phyloP scores from a whole-genome alignment of 2,797 vertebrate genomes.

The Bucorvus abyssinicus region DNA sequence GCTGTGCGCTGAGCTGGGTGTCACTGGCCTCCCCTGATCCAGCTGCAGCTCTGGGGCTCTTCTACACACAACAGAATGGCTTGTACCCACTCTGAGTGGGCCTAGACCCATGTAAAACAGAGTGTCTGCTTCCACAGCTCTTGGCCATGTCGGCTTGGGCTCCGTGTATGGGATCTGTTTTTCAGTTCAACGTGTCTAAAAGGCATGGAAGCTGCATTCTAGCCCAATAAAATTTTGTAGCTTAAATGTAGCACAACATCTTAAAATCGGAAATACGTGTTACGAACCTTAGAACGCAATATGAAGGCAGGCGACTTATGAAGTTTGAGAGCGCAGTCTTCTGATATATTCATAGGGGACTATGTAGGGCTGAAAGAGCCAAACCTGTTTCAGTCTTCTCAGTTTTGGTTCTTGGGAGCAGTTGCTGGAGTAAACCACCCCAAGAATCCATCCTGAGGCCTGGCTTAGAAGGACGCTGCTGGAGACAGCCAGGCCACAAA shows the following conservation, averaged over 20 bases:
- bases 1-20: neutral
- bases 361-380: neutral
- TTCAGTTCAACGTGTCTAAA: neutral
- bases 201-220: neutral
- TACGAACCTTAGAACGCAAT: neutral
- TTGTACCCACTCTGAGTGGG: neutral
- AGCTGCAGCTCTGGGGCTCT: neutral
- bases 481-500: neutral
- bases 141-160: neutral
- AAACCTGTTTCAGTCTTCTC: neutral
- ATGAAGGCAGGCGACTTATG: neutral
- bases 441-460: neutral
- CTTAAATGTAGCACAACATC: neutral
- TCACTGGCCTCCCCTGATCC: neutral
- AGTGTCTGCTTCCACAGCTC: neutral
- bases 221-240: neutral
- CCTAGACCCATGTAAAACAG: neutral
- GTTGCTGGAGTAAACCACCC: neutral
- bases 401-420: neutral
- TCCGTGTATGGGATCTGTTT: neutral
- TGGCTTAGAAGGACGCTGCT: neutral
- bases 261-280: accelerated
- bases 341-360: neutral
- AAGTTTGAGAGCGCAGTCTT: accelerated
- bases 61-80: accelerated